Conservation (phyloP, 1,140 invertebrate species). For the Dendrolimus punctatus region DNA sequence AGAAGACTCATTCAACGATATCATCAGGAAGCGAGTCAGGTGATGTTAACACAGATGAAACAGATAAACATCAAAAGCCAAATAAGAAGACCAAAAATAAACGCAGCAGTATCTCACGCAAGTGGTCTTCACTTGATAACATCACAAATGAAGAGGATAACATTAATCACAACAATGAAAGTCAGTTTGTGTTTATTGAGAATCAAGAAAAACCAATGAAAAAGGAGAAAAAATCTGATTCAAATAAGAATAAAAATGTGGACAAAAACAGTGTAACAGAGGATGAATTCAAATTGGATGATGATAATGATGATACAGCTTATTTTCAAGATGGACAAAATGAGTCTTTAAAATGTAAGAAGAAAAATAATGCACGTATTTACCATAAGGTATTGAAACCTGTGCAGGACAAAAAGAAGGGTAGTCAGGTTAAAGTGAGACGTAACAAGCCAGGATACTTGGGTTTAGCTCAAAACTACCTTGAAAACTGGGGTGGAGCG, state of each 20-base stretch:
- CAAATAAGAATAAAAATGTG: conserved; percentile 29
- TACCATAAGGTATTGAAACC: conserved; percentile 65
- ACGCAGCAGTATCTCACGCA: conserved; percentile 66
- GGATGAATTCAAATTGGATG: conserved; percentile 34
- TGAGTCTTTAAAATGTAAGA: conserved; percentile 46
- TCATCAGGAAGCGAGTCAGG: conserved; percentile 70
- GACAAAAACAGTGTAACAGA: conserved; percentile 36
- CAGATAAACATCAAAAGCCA: conserved; percentile 53
- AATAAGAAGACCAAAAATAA: conserved; percentile 67
- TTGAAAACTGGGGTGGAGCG: conserved; percentile 79
- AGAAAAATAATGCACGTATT: conserved; percentile 64
- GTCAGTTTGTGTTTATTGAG: conserved; percentile 63
- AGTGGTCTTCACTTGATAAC: conserved; percentile 74
- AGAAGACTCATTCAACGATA: conserved; percentile 37
- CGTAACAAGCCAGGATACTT: conserved; percentile 60
- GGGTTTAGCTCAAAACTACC: conserved; percentile 72
- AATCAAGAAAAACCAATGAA: conserved; percentile 49
- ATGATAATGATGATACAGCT: conserved; percentile 41
- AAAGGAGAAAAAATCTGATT: conserved; percentile 48
- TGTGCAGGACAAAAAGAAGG: conserved; percentile 62
- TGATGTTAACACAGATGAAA: conserved; percentile 57
- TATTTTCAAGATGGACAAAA: conserved; percentile 51
- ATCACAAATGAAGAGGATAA: conserved; percentile 64
- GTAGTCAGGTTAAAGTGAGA: conserved; percentile 50
- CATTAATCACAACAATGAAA: conserved; percentile 45